These are phyloP conservation scores for Pseudochirops cupreus DNA, from an alignment of 2,797 vertebrate genomes.

Conservation along the genomic window DNA sequence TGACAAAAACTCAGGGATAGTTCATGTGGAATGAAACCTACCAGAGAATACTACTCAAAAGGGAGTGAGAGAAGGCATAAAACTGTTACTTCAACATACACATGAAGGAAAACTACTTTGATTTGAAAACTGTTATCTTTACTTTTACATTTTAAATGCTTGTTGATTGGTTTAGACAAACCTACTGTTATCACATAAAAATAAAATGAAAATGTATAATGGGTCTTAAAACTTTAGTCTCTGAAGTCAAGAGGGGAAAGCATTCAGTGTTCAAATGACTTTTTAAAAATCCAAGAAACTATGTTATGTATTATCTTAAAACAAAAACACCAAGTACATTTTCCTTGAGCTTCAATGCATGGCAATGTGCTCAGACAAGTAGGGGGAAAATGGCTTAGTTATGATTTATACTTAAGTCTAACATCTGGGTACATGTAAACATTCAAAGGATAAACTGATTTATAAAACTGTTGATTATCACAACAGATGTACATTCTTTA, in stretches of 20 bases:
- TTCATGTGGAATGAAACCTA: not conserved
- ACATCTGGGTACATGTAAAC: slow-evolving; percentile 29
- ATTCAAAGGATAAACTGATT: slow-evolving; percentile 40
- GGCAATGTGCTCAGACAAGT: not conserved
- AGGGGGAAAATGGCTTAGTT: not conserved
- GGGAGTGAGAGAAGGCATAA: not conserved
- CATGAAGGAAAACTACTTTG: not conserved
- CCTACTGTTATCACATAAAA: not conserved
- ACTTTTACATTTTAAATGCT: not conserved
- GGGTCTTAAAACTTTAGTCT: not conserved
- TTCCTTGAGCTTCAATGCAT: not conserved
- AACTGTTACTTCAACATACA: not conserved
- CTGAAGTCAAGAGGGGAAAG: not conserved
- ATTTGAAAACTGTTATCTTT: slow-evolving; percentile 9
- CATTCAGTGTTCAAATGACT: not conserved
- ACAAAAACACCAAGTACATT: slow-evolving; percentile 19
- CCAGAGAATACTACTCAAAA: not conserved
- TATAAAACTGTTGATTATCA: slow-evolving; percentile 17
- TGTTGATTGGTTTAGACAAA: not conserved
- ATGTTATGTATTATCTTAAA: not conserved
- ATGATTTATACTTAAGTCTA: slow-evolving; percentile 29
- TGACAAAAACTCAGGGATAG: not conserved
- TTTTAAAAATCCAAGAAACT: slow-evolving; percentile 13
- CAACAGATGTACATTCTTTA: not conserved
- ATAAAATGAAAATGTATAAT: not conserved